Base-by-base conservation (phyloP, 1,140 invertebrate genomes). In the Drosophila subpulchrella region DNA sequence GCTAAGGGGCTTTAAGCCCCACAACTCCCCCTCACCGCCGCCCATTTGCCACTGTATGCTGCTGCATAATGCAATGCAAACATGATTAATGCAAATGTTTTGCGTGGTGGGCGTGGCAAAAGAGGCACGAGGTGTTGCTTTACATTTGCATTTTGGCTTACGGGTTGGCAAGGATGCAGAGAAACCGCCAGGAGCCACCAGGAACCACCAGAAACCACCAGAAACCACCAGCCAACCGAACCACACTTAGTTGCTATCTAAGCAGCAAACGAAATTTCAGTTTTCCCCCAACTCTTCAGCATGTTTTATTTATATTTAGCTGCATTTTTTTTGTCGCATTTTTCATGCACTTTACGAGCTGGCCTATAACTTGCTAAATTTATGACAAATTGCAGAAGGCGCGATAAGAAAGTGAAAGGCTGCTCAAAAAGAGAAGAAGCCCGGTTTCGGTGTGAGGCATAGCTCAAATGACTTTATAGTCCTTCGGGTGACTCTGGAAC, bases 11-110 rank as follows among this genome's bases (percentile, higher is more conserved):
- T 73, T 81, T 62, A 68, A 71, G 77, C 74, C 80, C 68, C 66
- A 63, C 76, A 58, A 30, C 38, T 6, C 53, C 51, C 68, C 65
- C 38, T 41, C 57, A 1, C 53, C 58, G 47, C 39, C 62, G 50
- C 15, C 75, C 46, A 39, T 61, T 58, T 65, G 48, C 48, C n/a
- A 48, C 27, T 71, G 61, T 88, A 65, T 83, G 84, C 79, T 80
- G 65, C 74, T 88, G 84, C 84, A 88, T 88, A 88, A 88, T 88
- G 84, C 84, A 88, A 88, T 55, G 80, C 84, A 88, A 88, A 88
- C 84, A 88, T 88, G 84, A 88, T 88, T 88, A 88, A 88, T 88
- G 84, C 84, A 88, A 88, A 88, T 88, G 85, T 88, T 88, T 89
- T 84, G 85, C 80, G 76, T 88, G 84, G 84, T 75, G 76, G 80